Percentiles rank a stretch among this genome's conserved stretches.
phyloP scores from a whole-genome alignment of 2,797 vertebrate genomes.

The Urophycis tenuis region DNA sequence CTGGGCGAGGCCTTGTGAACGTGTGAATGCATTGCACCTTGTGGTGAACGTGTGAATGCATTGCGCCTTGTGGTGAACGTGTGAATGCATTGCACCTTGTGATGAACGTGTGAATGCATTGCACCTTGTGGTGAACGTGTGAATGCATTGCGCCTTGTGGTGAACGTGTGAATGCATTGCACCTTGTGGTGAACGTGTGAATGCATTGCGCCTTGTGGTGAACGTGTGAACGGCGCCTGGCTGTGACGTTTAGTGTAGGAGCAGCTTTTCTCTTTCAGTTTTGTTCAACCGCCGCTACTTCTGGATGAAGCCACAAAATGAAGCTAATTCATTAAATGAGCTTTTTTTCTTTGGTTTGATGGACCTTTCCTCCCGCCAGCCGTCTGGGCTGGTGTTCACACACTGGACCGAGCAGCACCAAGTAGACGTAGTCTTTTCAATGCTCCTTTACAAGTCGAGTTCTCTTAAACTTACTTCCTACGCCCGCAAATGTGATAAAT shows the following conservation, averaged over 20 bases:
- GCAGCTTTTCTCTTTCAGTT: not conserved
- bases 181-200: not conserved
- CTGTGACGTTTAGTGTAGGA: not conserved
- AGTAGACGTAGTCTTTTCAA: not conserved
- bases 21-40: not conserved
- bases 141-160: not conserved
- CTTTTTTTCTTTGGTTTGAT: not conserved
- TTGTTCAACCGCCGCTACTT: not conserved
- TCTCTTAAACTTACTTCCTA: not conserved
- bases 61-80: not conserved
- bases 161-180: not conserved
- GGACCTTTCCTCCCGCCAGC: not conserved
- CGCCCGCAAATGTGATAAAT: not conserved
- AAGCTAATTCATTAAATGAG: not conserved
- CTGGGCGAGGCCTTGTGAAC: not conserved
- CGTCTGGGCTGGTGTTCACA: not conserved
- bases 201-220: no score
- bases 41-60: not conserved
- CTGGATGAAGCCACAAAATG: not conserved
- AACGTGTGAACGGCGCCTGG: no score
- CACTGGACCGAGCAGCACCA: not conserved
- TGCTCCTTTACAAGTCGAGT: not conserved
- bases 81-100: not conserved
- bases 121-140: not conserved
- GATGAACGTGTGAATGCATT: not conserved